Conservation (phyloP, 2,888 invertebrate species). For the Apamea crenata region DNA sequence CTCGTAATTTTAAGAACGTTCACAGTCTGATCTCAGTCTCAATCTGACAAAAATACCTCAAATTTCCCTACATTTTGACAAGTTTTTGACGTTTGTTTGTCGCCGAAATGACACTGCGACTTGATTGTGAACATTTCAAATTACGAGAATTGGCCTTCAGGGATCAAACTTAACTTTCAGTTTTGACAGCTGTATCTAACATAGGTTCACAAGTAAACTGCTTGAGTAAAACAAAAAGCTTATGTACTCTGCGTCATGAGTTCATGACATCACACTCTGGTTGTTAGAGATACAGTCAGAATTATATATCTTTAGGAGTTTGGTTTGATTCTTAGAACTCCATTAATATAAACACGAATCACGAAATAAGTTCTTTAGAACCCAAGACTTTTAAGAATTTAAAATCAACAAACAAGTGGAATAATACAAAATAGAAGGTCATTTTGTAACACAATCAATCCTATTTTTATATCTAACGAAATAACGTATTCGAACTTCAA, state of each 20-base stretch:
- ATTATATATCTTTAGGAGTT: background rate
- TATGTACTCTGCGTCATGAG: background rate
- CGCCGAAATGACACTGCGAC: too few relatives aligned
- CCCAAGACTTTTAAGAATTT: background rate
- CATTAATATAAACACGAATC: background rate
- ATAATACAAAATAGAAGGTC: background rate
- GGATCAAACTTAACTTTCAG: constrained; percentile 55
- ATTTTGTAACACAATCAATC: background rate
- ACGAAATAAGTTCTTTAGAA: background rate
- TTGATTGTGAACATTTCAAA: too few relatives aligned
- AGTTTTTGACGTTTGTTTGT: too few relatives aligned
- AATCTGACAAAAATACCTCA: too few relatives aligned
- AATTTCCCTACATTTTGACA: too few relatives aligned
- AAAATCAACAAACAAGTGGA: background rate
- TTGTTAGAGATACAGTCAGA: background rate
- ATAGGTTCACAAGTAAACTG: background rate
- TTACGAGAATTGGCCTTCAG: too few relatives aligned
- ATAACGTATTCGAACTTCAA: constrained; percentile 7
- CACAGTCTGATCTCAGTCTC: too few relatives aligned
- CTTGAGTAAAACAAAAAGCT: background rate
- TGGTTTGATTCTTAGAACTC: background rate
- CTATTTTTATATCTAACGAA: background rate
- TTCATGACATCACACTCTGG: background rate
- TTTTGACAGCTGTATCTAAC: constrained; percentile 45
- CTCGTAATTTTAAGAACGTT: too few relatives aligned